phyloP scores from a whole-genome alignment of 1,140 invertebrate genomes.

The Rhagoletis pomonella region DNA sequence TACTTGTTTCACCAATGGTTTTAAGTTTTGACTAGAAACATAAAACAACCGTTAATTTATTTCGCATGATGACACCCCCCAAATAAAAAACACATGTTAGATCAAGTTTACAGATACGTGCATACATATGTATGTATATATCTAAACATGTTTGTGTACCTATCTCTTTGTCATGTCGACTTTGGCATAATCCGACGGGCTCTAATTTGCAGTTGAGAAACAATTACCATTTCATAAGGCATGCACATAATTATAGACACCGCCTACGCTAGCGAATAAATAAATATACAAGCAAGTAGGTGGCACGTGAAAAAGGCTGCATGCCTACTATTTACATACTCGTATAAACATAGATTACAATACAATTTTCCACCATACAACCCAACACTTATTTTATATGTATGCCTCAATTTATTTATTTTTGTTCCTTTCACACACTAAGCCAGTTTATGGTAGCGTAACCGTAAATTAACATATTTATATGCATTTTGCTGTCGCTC shows the following conservation, averaged over 20 bases:
- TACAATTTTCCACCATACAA: not conserved
- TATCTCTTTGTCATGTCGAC: not conserved
- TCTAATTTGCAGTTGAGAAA: slow-evolving; percentile 37
- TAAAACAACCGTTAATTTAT: too few species aligned
- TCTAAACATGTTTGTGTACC: too few species aligned
- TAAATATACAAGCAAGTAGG: not conserved
- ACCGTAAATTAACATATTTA: slow-evolving; percentile 30
- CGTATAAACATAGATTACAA: not conserved
- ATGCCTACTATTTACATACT: not conserved
- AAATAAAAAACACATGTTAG: too few species aligned
- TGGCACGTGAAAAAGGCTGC: not conserved
- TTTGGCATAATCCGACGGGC: not conserved
- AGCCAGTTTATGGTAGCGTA: not conserved
- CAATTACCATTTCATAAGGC: slow-evolving; percentile 21
- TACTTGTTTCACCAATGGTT: too few species aligned
- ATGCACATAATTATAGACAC: not conserved
- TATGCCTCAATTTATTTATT: not conserved
- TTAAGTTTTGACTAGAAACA: too few species aligned
- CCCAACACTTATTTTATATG: slow-evolving; percentile 21
- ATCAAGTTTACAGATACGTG: too few species aligned
- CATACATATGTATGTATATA: too few species aligned
- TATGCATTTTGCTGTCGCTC: not conserved
- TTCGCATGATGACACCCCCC: too few species aligned
- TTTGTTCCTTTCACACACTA: not conserved
- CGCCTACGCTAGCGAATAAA: not conserved